Evolutionary conservation across 2,797 vertebrate genomes (phyloP), one percentile per base, ranked within the genome.

Genomic region (Ptychobarbus kaznakovi): DNA sequence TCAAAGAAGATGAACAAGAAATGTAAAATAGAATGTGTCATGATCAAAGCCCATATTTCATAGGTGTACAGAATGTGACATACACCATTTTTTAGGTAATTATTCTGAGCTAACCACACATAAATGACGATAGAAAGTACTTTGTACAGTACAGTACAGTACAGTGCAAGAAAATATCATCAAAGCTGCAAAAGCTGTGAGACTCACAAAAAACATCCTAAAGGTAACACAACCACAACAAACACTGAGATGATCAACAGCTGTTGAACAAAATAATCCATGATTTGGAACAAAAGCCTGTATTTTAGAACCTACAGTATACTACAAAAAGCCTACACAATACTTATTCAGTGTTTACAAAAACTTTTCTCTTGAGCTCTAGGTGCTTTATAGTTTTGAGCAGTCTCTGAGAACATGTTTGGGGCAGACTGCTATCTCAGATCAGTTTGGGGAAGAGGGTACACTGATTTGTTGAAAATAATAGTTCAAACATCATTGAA

Each of bases 1-100:
- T 76, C 35, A 53, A 42, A 66, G n/a, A 10, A 65, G 42, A 75
- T 35, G 16, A 83, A 46, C 40, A 42, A 82, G 44, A 66, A 58
- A 58, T n/a, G 18, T 12, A 44, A 63, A 74, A 32, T 75, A 6
- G 2, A 42, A 46, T 16, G 69, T 12, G 42, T 35, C 56, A 63
- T 12, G 32, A 51, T 51, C n/a, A 61, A 61, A 46, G 7, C 15
- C n/a, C 9, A 38, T 38, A 42, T 65, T 46, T 46, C 56, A 6
- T 38, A 70, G 9, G 38, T 58, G 53, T 9, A 22, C 22, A 69
- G 38, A 72, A 3, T 44, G 28, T 51, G 46, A 49, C 73, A 75
- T 38, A 22, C 42, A 15, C 35, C 35, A 77, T 12, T 40, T 25
- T 65, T 58, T 40, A 77, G 13, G 35, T 61, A 77, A 16, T 40